Evolutionary conservation across 2,888 invertebrate genomes (phyloP), one percentile per base, ranked within the genome.

Genomic region (Poecilus cupreus): DNA sequence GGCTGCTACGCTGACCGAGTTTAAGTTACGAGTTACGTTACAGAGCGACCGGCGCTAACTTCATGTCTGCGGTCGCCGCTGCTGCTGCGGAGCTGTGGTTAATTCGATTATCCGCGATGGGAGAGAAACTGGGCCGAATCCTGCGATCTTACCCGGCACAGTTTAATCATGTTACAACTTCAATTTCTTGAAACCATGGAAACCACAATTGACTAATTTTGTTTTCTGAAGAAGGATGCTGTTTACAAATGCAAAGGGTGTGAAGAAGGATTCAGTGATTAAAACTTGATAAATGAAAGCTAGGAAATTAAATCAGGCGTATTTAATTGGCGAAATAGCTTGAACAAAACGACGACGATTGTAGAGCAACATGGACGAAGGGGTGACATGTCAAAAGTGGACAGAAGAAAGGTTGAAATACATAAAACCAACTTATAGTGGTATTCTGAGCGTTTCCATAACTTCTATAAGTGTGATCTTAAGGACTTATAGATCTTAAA

Each of bases 181-280:
- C 46, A 74, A 46, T 74, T 74, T 74, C 74, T 74, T 74, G 74
- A 43, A 74, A 74, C 74, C 74, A 74, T 74, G 74, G 74, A 22
- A 74, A 74, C 74, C 74, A 3, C 22, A 74, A 74, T 74, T 74
- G 20, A 74, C 46, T 74, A 74, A 74, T 74, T 74, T 74, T 46
- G 46, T 74, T 74, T 74, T 46, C 74, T 39, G 32, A 32, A 32
- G 32, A 8, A 32, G 32, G 32, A 32, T 32, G 32, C 8, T 32
- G 32, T 32, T 32, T 32, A 32, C 32, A 32, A 8, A 32, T 32
- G 32, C 32, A 32, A 32, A 32, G 32, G 32, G 8, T 32, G 8
- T 32, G 6, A 32, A 3, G 6, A 3, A 32, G 32, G 32, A 32
- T 32, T 32, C 1, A 32, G 0, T 32, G 32, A 32, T 32, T 3